Conservation (phyloP, 1,140 invertebrate genomes). For the Solenopsis invicta region DNA sequence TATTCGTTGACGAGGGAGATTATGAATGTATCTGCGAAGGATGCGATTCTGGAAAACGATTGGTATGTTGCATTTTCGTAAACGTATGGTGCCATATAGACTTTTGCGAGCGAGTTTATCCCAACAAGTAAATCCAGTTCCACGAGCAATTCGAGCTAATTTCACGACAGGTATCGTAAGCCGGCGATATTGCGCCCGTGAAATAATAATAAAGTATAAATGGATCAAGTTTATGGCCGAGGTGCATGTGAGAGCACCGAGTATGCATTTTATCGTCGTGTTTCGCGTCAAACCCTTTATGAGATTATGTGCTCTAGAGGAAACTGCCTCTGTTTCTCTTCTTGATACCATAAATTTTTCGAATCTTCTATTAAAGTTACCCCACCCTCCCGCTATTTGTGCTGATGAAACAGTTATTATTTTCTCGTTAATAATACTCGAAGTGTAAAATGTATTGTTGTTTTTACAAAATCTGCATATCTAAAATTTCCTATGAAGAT, state of each 20-base stretch:
- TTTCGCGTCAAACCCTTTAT: conserved; percentile 74
- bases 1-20: not conserved
- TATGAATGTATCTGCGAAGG: not conserved
- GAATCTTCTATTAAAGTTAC: conserved; percentile 15
- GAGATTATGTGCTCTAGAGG: conserved; percentile 58
- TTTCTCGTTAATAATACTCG: not conserved
- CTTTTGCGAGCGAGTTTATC: conserved; percentile 63
- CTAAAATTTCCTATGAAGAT: not conserved
- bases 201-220: conserved; percentile 88
- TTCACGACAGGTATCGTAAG: conserved; percentile 83
- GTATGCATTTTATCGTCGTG: conserved; percentile 80
- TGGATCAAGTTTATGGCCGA: conserved; percentile 86
- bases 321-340: conserved; percentile 42
- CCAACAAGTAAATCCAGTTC: conserved; percentile 81
- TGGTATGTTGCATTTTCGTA: not conserved
- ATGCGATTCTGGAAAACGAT: not conserved
- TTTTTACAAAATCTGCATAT: not conserved
- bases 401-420: not conserved
- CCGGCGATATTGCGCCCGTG: conserved; percentile 84
- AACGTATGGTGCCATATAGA: not conserved
- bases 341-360: conserved; percentile 35
- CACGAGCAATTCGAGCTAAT: conserved; percentile 84
- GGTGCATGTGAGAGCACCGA: conserved; percentile 75
- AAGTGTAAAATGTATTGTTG: not conserved
- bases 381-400: not conserved